Evolutionary conservation across 2,113 vertebrate species (phyloP).

Genomic region (Dascyllus trimaculatus): DNA sequence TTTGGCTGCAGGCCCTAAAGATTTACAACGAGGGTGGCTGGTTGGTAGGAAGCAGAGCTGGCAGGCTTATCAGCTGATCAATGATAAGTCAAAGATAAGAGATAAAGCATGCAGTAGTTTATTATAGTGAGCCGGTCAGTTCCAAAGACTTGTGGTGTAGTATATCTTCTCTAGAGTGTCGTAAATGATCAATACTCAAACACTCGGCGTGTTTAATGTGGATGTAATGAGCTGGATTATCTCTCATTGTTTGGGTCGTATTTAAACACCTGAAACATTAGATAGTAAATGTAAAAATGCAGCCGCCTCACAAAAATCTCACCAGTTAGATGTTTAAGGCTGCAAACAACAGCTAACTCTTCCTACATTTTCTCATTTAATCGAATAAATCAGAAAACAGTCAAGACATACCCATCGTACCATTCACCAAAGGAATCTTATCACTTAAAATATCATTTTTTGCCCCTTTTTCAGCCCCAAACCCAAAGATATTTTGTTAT

Average conservation of each 20-base stretch:
- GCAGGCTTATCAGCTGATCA: constrained; percentile 53
- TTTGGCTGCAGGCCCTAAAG: constrained; percentile 41
- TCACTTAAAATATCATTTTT: too few species aligned
- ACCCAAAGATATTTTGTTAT: too few species aligned
- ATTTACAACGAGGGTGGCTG: constrained; percentile 33
- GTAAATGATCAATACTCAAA: constrained; percentile 19
- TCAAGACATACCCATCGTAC: too few species aligned
- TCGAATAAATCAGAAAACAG: too few species aligned
- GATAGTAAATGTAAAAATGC: background rate
- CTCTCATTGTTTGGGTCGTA: background rate
- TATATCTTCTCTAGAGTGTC: background rate
- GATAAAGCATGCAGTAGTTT: constrained; percentile 29
- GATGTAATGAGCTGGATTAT: background rate
- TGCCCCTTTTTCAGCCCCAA: too few species aligned
- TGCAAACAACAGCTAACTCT: background rate
- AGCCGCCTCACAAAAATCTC: background rate
- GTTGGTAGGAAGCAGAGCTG: constrained; percentile 38
- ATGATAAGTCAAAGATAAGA: constrained; percentile 40
- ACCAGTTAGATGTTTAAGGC: background rate
- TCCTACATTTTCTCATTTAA: too few species aligned
- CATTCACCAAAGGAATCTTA: too few species aligned
- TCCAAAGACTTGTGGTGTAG: constrained; percentile 21
- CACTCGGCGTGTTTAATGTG: background rate
- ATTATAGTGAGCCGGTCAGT: constrained; percentile 12
- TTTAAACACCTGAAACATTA: background rate